A percentile compares a stretch with the other conserved stretches of the same genome.
Evolutionary conservation across 2,113 vertebrate genomes (phyloP).

Genomic region (Leptodactylus fuscus): DNA sequence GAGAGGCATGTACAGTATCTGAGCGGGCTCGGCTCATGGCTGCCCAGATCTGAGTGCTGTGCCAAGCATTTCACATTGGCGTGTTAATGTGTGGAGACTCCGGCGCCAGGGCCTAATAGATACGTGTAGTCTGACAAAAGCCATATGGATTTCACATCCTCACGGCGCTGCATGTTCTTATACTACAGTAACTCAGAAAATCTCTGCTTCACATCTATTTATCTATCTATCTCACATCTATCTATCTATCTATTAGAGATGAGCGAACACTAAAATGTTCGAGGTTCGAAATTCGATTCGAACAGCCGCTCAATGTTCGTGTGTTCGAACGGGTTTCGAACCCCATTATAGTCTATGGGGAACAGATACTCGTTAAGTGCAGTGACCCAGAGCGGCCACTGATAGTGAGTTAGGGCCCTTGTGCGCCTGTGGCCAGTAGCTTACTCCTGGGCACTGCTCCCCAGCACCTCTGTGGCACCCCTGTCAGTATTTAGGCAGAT

Average conservation of each 20-base stretch:
- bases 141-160: neutral
- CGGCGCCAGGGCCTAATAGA: conserved; percentile 48
- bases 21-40: neutral
- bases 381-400: too few relatives aligned
- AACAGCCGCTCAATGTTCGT: too few relatives aligned
- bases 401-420: too few relatives aligned
- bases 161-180: neutral
- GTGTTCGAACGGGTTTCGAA: too few relatives aligned
- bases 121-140: neutral
- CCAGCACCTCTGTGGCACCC: too few relatives aligned
- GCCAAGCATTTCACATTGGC: conserved; percentile 35
- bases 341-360: too few relatives aligned
- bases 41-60: neutral
- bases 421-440: too few relatives aligned
- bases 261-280: too few relatives aligned
- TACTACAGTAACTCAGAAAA: neutral
- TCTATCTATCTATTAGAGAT: conserved; percentile 1
- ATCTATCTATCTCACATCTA: neutral
- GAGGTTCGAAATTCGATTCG: too few relatives aligned
- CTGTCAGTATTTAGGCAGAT: too few relatives aligned
- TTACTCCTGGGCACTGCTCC: too few relatives aligned
- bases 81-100: conserved; percentile 20
- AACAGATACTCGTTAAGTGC: too few relatives aligned
- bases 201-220: neutral
- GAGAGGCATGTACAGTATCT: neutral